A percentile compares a stretch with the other conserved stretches of the same genome.
Evolutionary conservation across 2,797 vertebrate species (phyloP).

Genomic region (Eospalax fontanierii): DNA sequence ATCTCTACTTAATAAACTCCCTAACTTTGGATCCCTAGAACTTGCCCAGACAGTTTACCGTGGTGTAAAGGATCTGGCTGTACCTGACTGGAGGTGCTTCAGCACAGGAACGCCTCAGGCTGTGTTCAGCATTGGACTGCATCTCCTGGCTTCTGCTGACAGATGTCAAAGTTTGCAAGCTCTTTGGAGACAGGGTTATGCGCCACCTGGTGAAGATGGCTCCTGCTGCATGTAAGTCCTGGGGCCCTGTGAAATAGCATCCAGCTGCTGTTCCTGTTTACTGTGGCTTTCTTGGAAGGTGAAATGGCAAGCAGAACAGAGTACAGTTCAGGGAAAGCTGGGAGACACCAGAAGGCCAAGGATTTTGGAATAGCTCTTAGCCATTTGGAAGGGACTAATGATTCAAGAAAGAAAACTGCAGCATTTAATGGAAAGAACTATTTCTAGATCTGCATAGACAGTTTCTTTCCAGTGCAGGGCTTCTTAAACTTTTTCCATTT

Average conservation of each 20-base stretch:
- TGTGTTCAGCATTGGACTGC: background rate
- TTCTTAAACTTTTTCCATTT: background rate
- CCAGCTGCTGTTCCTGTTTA: background rate
- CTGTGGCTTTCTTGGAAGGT: background rate
- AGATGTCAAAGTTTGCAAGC: background rate
- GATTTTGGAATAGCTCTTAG: background rate
- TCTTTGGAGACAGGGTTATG: background rate
- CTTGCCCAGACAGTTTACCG: background rate
- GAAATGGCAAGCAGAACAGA: background rate
- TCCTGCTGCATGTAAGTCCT: too few relatives aligned
- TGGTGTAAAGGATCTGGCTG: background rate
- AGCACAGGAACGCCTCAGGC: background rate
- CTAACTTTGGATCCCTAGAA: background rate
- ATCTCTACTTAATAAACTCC: background rate
- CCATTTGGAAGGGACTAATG: background rate
- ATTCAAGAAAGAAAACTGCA: background rate
- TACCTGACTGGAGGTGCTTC: background rate
- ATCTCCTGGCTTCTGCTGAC: background rate
- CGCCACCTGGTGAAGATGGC: background rate
- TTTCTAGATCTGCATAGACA: background rate
- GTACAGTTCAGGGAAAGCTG: background rate
- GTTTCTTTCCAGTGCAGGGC: background rate
- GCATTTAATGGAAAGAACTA: background rate
- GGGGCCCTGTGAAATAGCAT: background rate
- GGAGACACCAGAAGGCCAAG: background rate